These are phyloP conservation scores for Macrobrachium nipponense DNA, from an alignment of 1,140 invertebrate species.

Conservation along the genomic window DNA sequence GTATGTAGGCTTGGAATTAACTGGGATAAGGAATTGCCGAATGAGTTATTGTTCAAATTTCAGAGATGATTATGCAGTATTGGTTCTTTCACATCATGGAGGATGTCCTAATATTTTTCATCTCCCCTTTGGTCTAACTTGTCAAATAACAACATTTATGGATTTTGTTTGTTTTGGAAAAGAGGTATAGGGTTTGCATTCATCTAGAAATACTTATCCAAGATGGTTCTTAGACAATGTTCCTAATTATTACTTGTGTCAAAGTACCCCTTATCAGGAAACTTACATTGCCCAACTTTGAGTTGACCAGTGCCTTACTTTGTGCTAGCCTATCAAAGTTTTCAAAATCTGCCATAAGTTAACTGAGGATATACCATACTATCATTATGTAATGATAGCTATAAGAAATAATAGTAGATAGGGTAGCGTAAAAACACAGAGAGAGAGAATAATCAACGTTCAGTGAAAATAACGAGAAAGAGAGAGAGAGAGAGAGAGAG, in stretches of 20 bases:
- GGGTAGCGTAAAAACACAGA: too few relatives aligned
- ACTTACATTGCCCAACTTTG: slow-evolving; percentile 5
- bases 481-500: too few relatives aligned
- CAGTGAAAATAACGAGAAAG: too few relatives aligned
- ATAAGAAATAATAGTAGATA: too few relatives aligned
- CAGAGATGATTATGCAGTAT: slow-evolving; percentile 9
- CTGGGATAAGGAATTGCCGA: slow-evolving; percentile 24
- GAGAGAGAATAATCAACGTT: too few relatives aligned
- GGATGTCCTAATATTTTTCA: background rate
- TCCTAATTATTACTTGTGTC: background rate
- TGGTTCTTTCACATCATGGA: slow-evolving; percentile 1
- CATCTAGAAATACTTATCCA: background rate
- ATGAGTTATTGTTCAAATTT: slow-evolving; percentile 28
- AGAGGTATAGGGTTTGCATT: background rate
- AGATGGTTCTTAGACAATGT: background rate
- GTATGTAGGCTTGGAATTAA: slow-evolving; percentile 31
- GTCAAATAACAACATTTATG: background rate
- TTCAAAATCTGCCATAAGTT: background rate
- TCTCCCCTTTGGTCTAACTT: too few relatives aligned
- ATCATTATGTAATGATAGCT: background rate
- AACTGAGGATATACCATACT: too few relatives aligned
- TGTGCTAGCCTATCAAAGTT: background rate
- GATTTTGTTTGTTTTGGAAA: background rate
- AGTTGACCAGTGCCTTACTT: slow-evolving; percentile 1
- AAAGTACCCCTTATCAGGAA: background rate